Conservation (phyloP, 2,113 vertebrate genomes). For the Dendropsophus ebraccatus region DNA sequence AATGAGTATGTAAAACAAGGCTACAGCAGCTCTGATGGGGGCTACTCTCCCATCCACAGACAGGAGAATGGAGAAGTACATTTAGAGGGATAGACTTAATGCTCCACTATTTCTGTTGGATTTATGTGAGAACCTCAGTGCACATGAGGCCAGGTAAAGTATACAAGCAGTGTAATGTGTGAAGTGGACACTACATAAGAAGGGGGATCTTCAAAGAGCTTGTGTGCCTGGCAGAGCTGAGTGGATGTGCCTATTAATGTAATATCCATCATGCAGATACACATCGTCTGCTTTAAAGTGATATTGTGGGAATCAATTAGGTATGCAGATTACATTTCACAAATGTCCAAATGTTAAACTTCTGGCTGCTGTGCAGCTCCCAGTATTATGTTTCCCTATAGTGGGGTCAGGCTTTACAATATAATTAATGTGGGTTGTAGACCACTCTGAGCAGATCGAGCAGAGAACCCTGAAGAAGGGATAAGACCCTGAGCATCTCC, state of each 20-base stretch:
- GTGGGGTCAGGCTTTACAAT: slow-evolving; percentile 55
- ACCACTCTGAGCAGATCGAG: slow-evolving; percentile 67
- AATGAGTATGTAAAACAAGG: background rate
- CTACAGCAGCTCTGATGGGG: background rate
- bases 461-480: slow-evolving; percentile 12
- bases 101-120: background rate
- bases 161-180: background rate
- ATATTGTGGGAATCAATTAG: slow-evolving; percentile 84
- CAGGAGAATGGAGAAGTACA: background rate
- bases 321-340: slow-evolving; percentile 83
- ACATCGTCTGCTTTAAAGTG: slow-evolving; percentile 83
- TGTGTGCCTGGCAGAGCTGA: slow-evolving; percentile 76
- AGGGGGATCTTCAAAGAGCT: slow-evolving; percentile 75
- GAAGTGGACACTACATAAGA: slow-evolving; percentile 60
- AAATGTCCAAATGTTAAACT: slow-evolving; percentile 82
- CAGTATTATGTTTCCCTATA: slow-evolving; percentile 74
- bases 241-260: slow-evolving; percentile 82
- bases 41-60: background rate
- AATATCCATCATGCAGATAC: slow-evolving; percentile 81
- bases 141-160: background rate
- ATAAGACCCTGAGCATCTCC: slow-evolving; percentile 1
- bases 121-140: slow-evolving; percentile 4
- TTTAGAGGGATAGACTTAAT: background rate
- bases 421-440: slow-evolving; percentile 65
- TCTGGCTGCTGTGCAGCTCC: slow-evolving; percentile 66